Percentiles rank a stretch among this genome's conserved stretches.
Conservation (phyloP, 1,140 invertebrate species). For the Aphis craccivora region DNA sequence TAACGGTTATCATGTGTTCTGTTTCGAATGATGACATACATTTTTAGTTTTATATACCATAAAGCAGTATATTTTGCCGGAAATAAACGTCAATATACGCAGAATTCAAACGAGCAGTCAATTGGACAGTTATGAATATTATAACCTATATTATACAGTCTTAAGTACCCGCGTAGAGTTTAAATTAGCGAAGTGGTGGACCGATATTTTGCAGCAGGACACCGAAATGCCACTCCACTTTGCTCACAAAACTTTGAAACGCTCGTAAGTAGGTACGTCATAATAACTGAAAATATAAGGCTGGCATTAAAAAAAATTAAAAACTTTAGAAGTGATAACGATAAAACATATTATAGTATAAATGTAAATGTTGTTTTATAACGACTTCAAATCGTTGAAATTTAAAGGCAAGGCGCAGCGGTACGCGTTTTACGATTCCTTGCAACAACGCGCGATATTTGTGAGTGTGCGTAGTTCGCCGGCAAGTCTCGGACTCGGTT, state of each 20-base stretch:
- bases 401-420: background rate
- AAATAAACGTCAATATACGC: background rate
- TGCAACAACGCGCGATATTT: background rate
- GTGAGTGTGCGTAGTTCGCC: background rate
- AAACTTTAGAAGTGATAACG: background rate
- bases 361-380: background rate
- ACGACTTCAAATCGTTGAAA: background rate
- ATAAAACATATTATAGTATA: background rate
- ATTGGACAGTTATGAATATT: background rate
- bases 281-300: no score
- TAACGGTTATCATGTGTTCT: background rate
- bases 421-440: background rate
- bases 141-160: no score
- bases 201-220: no score
- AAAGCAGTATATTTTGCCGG: background rate
- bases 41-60: background rate
- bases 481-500: background rate
- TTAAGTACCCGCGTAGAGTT: no score
- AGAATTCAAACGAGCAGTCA: background rate
- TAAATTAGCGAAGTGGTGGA: background rate
- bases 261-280: no score
- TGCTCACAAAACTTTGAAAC: no score
- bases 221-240: no score
- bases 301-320: background rate
- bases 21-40: background rate